Conservation (phyloP, 2,113 vertebrate species). For the Hippocampus guttulatus region DNA sequence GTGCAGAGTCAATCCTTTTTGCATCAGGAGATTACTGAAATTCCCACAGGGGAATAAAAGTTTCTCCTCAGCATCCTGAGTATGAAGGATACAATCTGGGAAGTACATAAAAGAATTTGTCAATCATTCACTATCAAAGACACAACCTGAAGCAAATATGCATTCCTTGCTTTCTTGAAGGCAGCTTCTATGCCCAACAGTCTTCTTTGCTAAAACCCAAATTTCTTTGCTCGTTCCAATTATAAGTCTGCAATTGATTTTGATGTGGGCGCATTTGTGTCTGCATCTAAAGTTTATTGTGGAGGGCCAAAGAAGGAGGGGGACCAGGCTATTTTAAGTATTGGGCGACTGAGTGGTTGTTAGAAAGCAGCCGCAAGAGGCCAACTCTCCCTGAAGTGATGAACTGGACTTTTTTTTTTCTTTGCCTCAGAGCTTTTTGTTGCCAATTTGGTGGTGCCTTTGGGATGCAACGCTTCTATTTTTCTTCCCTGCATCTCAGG, state of each 20-base stretch:
- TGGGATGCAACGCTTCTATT: constrained; percentile 58
- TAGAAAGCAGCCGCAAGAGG: constrained; percentile 53
- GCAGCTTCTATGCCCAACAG: constrained; percentile 37
- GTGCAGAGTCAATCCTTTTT: constrained; percentile 50
- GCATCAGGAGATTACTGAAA: constrained; percentile 58
- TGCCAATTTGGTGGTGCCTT: constrained; percentile 65
- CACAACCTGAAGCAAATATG: constrained; percentile 38
- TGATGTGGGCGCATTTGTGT: constrained; percentile 51
- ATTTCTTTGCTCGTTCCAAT: constrained; percentile 29
- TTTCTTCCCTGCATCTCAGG: constrained; percentile 63
- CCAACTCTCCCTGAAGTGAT: constrained; percentile 51
- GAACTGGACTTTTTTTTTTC: constrained; percentile 35
- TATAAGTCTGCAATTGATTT: constrained; percentile 52
- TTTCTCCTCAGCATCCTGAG: constrained; percentile 21
- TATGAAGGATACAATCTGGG: constrained; percentile 36
- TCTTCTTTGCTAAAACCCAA: constrained; percentile 12
- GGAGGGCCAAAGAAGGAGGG: constrained; percentile 38
- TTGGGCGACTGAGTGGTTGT: constrained; percentile 53
- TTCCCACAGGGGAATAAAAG: constrained; percentile 29
- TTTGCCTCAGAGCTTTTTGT: constrained; percentile 45
- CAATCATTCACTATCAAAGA: constrained; percentile 44
- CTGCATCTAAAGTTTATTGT: constrained; percentile 42
- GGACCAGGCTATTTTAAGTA: constrained; percentile 42
- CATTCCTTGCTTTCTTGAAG: constrained; percentile 40
- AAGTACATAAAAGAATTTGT: constrained; percentile 41